phyloP scores from a whole-genome alignment of 2,797 vertebrate genomes.

The Scolopax rusticola region DNA sequence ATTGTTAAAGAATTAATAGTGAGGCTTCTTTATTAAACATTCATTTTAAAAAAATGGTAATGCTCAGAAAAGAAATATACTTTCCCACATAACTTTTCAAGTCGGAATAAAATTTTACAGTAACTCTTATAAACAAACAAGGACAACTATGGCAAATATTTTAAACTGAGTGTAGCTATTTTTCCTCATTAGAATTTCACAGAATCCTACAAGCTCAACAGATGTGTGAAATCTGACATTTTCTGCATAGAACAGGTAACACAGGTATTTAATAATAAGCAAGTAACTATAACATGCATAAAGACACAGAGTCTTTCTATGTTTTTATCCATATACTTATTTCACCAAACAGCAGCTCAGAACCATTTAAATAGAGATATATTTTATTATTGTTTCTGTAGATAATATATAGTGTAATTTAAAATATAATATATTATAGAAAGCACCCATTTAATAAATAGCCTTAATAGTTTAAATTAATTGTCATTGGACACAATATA shows the following conservation, averaged over 20 bases:
- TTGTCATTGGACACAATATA: not conserved
- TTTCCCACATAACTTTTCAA: not conserved
- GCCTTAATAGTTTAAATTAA: not conserved
- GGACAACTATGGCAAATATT: not conserved
- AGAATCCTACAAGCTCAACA: not conserved
- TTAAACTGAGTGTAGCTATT: not conserved
- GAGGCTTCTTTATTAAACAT: conserved; percentile 41
- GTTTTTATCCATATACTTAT: not conserved
- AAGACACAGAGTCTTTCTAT: not conserved
- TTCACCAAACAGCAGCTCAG: not conserved
- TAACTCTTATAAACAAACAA: not conserved
- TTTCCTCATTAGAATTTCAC: not conserved
- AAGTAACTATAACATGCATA: not conserved
- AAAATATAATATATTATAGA: not conserved
- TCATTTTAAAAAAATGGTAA: not conserved
- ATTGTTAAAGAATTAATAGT: conserved; percentile 43
- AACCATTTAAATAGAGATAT: not conserved
- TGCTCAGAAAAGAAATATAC: not conserved
- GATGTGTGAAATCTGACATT: not conserved
- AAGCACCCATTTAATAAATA: not conserved
- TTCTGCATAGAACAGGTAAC: not conserved
- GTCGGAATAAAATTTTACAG: not conserved
- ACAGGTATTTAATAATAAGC: not conserved
- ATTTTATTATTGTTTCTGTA: not conserved
- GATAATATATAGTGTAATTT: not conserved